Percentiles rank a stretch among this genome's conserved stretches.
phyloP scores from a whole-genome alignment of 1,140 invertebrate species.

The Melitaea cinxia region DNA sequence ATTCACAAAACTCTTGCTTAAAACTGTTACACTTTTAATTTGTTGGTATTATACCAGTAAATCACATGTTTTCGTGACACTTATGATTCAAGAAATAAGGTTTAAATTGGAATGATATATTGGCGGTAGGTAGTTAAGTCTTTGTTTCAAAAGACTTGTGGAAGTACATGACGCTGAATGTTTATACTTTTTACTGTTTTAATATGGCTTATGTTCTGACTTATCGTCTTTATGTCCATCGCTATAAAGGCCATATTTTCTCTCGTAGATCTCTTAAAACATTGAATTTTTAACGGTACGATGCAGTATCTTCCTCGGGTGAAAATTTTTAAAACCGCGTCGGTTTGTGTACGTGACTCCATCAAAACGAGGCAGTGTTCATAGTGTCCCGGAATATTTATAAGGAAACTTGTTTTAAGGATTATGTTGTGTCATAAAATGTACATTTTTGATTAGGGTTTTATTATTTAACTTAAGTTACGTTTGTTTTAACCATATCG shows the following conservation, averaged over 20 bases:
- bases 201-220: not conserved
- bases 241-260: constrained; percentile 1
- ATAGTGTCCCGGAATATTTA: constrained; percentile 27
- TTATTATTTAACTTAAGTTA: not conserved
- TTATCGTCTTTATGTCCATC: not conserved
- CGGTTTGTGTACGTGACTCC: constrained; percentile 35
- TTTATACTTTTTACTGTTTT: constrained; percentile 8
- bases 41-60: not conserved
- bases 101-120: not conserved
- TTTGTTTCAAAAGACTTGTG: constrained; percentile 14
- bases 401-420: constrained; percentile 20
- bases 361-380: constrained; percentile 21
- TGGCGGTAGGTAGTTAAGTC: not conserved
- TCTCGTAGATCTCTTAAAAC: not conserved
- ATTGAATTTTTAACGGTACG: constrained; percentile 18
- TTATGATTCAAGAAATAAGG: not conserved
- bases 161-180: constrained; percentile 1
- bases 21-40: constrained; percentile 9
- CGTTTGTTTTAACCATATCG: not conserved
- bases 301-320: constrained; percentile 31
- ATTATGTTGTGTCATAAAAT: constrained; percentile 14
- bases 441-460: not conserved
- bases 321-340: constrained; percentile 35
- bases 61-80: not conserved
- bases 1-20: constrained; percentile 1